Evolutionary conservation across 1,140 invertebrate species (phyloP), one percentile per base, ranked within the genome.

Genomic region (Cyrtorhinus lividipennis): DNA sequence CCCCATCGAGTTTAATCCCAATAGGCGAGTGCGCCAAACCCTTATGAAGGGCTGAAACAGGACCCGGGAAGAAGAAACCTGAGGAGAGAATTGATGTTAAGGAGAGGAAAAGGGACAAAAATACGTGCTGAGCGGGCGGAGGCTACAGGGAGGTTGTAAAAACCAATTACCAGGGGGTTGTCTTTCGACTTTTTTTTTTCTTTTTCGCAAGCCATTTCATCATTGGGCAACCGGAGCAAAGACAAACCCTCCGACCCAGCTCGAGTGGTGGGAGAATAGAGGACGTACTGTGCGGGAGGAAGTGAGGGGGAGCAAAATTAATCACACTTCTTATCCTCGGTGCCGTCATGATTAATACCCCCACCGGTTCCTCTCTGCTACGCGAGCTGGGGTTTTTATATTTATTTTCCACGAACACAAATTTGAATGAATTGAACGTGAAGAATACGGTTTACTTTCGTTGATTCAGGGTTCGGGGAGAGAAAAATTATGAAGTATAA

Each of bases 131-230:
- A 22, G 23, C 18, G 26, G 53, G 25, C 18, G 46, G 53, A 65
- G 20, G 61, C 24, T 15, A 27, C 18, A 23, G 38, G 45, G n/a
- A n/a, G 20, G 22, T 12, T 24, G 61, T 48, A 62, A 53, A 62
- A 53, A 63, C 48, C 61, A 62, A 62, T 62, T 62, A 62, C 61
- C 45, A n/a, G 10, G 27, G 62, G 62, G 62, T 26, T 18, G 48
- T 56, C 62, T 23, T 27, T 22, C 48, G 30, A 38, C 15, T 53
- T 53, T 53, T 53, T 20, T 15, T 18, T 15, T 24, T 23, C 57
- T 63, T 63, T 62, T 62, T 62, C 62, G 57, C 62, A 63, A 45
- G 30, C 58, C 63, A 64, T 64, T 64, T 64, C 63, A 64, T 64
- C 63, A 64, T 60, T 59, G 58, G 45, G 24, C 27, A 27, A 27